These are phyloP conservation scores for Brachyopa scutellaris DNA, from an alignment of 2,888 invertebrate genomes.

Conservation along the genomic window DNA sequence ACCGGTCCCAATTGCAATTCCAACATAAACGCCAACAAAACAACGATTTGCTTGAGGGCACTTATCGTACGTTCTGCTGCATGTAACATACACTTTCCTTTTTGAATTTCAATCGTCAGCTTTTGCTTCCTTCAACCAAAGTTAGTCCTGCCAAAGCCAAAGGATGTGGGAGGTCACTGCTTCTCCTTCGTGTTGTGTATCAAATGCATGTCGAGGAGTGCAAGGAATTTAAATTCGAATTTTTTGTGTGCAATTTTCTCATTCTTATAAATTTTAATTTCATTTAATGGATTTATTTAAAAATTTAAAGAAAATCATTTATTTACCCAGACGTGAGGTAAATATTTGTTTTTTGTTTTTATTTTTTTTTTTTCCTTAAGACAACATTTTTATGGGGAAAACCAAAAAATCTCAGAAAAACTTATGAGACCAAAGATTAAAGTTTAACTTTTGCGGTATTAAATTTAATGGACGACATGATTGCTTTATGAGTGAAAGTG, in stretches of 20 bases:
- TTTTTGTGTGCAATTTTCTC: too few species aligned
- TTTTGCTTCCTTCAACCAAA: not conserved
- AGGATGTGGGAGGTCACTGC: too few species aligned
- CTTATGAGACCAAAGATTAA: not conserved
- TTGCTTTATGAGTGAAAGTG: not conserved
- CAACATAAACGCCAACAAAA: conserved; percentile 19
- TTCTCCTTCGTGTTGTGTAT: too few species aligned
- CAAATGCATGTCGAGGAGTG: too few species aligned
- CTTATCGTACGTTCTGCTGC: conserved; percentile 9
- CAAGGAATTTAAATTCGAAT: too few species aligned
- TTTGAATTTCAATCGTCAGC: not conserved
- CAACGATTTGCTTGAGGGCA: conserved; percentile 14
- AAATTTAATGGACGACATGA: conserved; percentile 1
- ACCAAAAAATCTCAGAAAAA: not conserved
- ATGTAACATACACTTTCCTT: conserved; percentile 4
- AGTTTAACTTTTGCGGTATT: not conserved
- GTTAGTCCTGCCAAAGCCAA: too few species aligned
- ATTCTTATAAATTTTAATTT: too few species aligned
- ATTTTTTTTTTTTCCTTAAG: too few species aligned
- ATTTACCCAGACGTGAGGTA: not conserved
- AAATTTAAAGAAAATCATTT: too few species aligned
- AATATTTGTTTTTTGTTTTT: too few species aligned
- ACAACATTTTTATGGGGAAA: not conserved
- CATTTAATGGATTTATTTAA: too few species aligned
- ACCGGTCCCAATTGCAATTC: too few species aligned